A percentile compares a stretch with the other conserved stretches of the same genome.
Conservation (phyloP, 2,797 vertebrate genomes). For the Arctocebus calabarensis region DNA sequence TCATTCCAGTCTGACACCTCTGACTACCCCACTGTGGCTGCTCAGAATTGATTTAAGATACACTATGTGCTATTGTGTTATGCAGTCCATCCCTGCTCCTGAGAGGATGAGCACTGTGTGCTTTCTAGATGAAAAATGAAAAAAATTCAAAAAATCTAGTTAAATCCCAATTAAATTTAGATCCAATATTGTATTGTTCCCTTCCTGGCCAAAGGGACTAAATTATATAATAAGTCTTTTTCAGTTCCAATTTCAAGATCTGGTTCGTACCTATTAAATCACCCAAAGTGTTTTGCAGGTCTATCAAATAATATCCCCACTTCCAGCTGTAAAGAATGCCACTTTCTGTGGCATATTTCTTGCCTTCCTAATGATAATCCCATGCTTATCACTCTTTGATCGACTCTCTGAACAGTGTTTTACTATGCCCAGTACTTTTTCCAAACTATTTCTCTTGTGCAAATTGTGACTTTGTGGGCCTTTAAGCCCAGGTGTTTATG, state of each 20-base stretch:
- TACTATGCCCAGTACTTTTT: neutral
- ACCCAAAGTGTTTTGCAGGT: slow-evolving; percentile 51
- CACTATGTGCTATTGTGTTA: neutral
- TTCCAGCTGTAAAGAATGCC: neutral
- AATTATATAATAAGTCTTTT: slow-evolving; percentile 78
- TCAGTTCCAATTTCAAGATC: slow-evolving; percentile 72
- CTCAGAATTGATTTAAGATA: slow-evolving; percentile 54
- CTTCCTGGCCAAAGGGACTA: slow-evolving; percentile 61
- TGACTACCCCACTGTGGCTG: slow-evolving; percentile 82
- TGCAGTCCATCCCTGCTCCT: slow-evolving; percentile 39
- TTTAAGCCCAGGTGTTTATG: neutral
- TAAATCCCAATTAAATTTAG: slow-evolving; percentile 81
- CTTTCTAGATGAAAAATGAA: slow-evolving; percentile 58
- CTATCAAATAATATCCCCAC: slow-evolving; percentile 40
- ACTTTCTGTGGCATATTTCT: neutral
- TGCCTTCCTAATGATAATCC: neutral
- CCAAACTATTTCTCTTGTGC: slow-evolving; percentile 35
- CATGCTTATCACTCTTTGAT: neutral
- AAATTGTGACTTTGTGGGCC: neutral
- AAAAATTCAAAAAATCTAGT: slow-evolving; percentile 66
- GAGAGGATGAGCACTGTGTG: slow-evolving; percentile 40
- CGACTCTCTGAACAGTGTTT: neutral
- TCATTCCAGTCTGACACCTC: slow-evolving; percentile 67
- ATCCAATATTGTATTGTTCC: slow-evolving; percentile 66
- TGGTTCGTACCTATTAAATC: slow-evolving; percentile 71